Evolutionary conservation across 2,888 invertebrate genomes (phyloP).

Genomic region (Microplitis manilae): DNA sequence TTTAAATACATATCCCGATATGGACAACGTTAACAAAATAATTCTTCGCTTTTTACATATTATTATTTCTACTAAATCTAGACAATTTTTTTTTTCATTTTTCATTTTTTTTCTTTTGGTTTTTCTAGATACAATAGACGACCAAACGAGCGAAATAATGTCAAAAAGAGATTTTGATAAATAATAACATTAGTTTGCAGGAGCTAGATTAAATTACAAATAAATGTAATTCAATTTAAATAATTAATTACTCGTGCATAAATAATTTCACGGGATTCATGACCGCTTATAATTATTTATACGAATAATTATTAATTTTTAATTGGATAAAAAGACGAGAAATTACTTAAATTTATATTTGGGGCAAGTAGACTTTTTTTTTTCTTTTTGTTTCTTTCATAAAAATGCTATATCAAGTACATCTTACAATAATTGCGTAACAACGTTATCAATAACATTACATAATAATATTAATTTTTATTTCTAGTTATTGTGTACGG

Average conservation of each 20-base stretch:
- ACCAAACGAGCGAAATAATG: not conserved
- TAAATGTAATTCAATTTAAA: not conserved
- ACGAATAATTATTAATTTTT: not conserved
- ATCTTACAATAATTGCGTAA: constrained; percentile 55
- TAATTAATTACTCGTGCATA: not conserved
- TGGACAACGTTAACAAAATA: constrained; percentile 61
- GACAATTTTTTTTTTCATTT: constrained; percentile 42
- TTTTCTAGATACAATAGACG: constrained; percentile 11
- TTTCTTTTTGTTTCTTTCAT: constrained; percentile 51
- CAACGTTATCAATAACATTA: constrained; percentile 57
- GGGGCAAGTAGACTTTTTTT: constrained; percentile 33
- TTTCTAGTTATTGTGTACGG: constrained; percentile 62
- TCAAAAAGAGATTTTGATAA: not conserved
- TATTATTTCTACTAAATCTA: constrained; percentile 51
- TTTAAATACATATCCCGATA: constrained; percentile 54
- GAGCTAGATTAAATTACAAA: not conserved
- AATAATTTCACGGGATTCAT: not conserved
- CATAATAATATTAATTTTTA: constrained; percentile 56
- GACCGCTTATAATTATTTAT: constrained; percentile 12
- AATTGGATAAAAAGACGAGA: not conserved
- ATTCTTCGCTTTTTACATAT: constrained; percentile 55
- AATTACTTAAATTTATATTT: not conserved
- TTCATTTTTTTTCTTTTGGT: constrained; percentile 28
- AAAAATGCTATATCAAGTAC: constrained; percentile 62
- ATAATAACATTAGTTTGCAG: not conserved